Base-by-base conservation (phyloP, 2,888 invertebrate genomes). In the Abscondita cerata region DNA sequence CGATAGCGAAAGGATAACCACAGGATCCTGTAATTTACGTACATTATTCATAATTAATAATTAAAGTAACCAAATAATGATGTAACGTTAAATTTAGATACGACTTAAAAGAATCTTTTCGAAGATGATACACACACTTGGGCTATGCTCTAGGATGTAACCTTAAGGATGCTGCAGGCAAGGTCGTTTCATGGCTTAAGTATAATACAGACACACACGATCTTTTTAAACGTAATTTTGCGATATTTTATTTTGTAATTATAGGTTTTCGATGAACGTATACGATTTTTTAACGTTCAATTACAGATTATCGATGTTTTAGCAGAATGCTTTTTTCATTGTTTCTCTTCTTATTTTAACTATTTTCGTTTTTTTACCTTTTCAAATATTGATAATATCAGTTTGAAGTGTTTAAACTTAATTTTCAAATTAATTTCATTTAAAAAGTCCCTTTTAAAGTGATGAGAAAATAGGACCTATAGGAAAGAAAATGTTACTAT, bases 21-120 rank as follows among this genome's bases (percentile, higher is more conserved):
- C 59, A 63, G 55, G 18, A 63, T 63, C 63, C 59, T 63, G 52
- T 52, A 63, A 63, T 63, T 56, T 54, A 20, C 44, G 36, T 53
- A 36, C 34, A 19, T 53, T 62, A 51, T 51, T 55, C 48, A 47
- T 52, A 59, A 59, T 59, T 54, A 53, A 50, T 59, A 63, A 63
- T 63, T 63, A 63, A 58, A 41, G 54, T 62, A 58, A 52, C 36
- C 55, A 48, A 63, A 12, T 58, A 55, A 31, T 63, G 63, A 63
- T 47, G 63, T 63, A 59, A 62, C 58, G n/a, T 41, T 53, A 38
- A 25, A 54, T 44, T 16, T 54, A 58, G 38, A 13, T 40, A 40
- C 15, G 18, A 36, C 11, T 36, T 9, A 20, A n/a, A n/a, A 25
- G 25, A 15, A 48, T 62, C 52, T 56, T 38, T 16, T 25, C 25